A percentile compares a stretch with the other conserved stretches of the same genome.
Evolutionary conservation across 1,140 invertebrate species (phyloP).

Genomic region (Armadillidium nasatum): DNA sequence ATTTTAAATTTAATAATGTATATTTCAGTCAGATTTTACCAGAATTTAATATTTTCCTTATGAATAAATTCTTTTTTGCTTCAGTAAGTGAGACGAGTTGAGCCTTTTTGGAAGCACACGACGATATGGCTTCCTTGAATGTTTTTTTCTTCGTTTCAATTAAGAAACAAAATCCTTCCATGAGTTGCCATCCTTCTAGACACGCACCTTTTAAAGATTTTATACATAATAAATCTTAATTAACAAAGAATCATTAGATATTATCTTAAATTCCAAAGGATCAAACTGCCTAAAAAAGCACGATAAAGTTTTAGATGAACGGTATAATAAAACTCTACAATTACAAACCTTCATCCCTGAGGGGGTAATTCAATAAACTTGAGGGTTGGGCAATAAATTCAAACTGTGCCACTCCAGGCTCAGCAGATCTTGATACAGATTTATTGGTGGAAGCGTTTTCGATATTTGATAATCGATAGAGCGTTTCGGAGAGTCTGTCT

Average conservation of each 20-base stretch:
- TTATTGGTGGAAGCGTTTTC: slow-evolving; percentile 29
- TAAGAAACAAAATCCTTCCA: background rate
- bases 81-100: background rate
- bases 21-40: too few species aligned
- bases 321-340: too few species aligned
- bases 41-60: background rate
- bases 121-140: background rate
- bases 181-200: background rate
- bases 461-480: slow-evolving; percentile 23
- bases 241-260: too few species aligned
- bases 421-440: background rate
- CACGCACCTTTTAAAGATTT: background rate
- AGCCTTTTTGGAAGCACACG: background rate
- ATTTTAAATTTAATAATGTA: too few species aligned
- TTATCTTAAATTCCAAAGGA: too few species aligned
- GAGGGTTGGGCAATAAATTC: background rate
- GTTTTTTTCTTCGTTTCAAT: background rate
- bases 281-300: too few species aligned
- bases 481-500: slow-evolving; percentile 29
- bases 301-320: too few species aligned
- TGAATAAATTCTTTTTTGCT: background rate
- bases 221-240: too few species aligned
- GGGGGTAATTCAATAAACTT: background rate
- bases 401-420: background rate
- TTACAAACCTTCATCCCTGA: background rate